Percentiles rank a stretch among this genome's conserved stretches.
Evolutionary conservation across 1,140 invertebrate genomes (phyloP).

Genomic region (Piezodorus guildinii): DNA sequence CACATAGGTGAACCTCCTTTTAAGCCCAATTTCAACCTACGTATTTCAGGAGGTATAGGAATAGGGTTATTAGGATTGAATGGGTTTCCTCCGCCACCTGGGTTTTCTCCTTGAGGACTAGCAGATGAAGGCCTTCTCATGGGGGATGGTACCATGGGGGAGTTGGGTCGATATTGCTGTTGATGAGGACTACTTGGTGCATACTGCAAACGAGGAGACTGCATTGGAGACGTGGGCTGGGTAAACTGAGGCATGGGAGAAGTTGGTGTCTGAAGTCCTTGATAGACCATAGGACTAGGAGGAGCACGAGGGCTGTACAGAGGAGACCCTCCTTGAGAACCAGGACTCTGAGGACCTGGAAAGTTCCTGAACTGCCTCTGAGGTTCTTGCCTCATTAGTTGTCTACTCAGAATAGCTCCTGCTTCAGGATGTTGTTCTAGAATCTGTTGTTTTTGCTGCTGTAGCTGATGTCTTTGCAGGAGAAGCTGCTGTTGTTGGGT

Average conservation of each 20-base stretch:
- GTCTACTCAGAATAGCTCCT: conserved; percentile 15
- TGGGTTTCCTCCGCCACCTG: conserved; percentile 36
- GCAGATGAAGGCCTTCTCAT: conserved; percentile 42
- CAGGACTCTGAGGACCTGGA: conserved; percentile 35
- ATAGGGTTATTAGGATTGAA: conserved; percentile 41
- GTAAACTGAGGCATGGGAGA: conserved; percentile 34
- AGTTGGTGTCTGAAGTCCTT: conserved; percentile 33
- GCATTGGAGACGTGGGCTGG: conserved; percentile 38
- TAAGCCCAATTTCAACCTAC: conserved; percentile 46
- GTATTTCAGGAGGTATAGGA: conserved; percentile 34
- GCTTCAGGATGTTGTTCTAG: conserved; percentile 17
- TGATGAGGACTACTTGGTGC: conserved; percentile 46
- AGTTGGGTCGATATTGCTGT: conserved; percentile 33
- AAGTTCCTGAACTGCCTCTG: conserved; percentile 26
- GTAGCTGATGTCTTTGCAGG: conserved; percentile 38
- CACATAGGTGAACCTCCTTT: conserved; percentile 62
- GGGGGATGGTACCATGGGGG: conserved; percentile 43
- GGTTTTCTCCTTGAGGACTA: conserved; percentile 40
- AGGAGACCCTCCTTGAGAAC: conserved; percentile 27
- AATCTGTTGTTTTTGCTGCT: conserved; percentile 39
- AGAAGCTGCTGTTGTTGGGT: conserved; percentile 37
- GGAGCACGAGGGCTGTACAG: conserved; percentile 22
- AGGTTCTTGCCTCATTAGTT: conserved; percentile 20
- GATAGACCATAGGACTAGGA: conserved; percentile 28
- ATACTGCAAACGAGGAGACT: conserved; percentile 30